phyloP scores from a whole-genome alignment of 30 jellyfish, hydroid and myxozoan species.

The Clytia hemisphaerica region DNA sequence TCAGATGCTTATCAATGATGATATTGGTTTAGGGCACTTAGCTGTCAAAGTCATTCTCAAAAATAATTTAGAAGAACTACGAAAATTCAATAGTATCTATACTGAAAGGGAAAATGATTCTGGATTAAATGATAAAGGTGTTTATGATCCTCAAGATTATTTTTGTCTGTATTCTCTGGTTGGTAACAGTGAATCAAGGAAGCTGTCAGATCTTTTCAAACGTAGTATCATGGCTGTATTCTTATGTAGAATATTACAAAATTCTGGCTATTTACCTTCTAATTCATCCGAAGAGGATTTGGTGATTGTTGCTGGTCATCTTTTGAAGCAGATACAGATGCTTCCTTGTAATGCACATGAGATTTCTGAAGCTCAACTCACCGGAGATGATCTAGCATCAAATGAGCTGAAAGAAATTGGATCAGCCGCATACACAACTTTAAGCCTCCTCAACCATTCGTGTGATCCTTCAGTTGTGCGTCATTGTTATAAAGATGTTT shows the following conservation, averaged over 20 bases:
- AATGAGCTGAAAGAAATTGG: conserved; percentile 75
- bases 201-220: conserved; percentile 60
- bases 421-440: conserved; percentile 79
- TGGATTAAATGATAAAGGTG: conserved; percentile 32
- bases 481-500: conserved; percentile 67
- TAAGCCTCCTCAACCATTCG: conserved; percentile 77
- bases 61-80: conserved; percentile 32
- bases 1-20: conserved; percentile 16
- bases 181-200: conserved; percentile 53
- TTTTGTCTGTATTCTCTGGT: conserved; percentile 38
- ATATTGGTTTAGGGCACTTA: conserved; percentile 62
- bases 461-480: conserved; percentile 91
- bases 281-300: neutral
- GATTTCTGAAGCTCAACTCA: conserved; percentile 51
- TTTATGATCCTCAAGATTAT: conserved; percentile 47
- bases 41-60: conserved; percentile 51
- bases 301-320: conserved; percentile 41
- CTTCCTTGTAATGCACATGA: conserved; percentile 97
- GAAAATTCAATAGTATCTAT: too few relatives aligned
- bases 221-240: conserved; percentile 56
- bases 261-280: conserved; percentile 9
- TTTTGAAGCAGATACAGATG: conserved; percentile 74
- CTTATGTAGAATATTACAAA: conserved; percentile 27
- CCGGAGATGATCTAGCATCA: conserved; percentile 31
- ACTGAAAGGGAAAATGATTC: neutral